Percentiles rank a stretch among this genome's conserved stretches.
These are phyloP conservation scores for Zeuzera pyrina DNA, from an alignment of 2,888 invertebrate genomes.

Conservation along the genomic window DNA sequence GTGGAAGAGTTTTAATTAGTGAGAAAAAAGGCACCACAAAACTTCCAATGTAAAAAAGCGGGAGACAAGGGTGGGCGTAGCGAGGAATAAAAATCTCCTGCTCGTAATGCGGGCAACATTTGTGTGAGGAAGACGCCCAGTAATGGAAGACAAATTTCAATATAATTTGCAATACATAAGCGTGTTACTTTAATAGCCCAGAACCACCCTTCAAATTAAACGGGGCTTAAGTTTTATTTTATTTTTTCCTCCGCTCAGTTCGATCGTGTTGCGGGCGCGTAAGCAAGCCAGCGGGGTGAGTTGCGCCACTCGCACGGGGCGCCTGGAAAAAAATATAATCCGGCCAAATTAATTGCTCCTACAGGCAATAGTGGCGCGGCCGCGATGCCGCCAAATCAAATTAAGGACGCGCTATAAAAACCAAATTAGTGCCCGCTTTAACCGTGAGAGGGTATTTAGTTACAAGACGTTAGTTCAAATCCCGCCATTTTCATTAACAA, in stretches of 20 bases:
- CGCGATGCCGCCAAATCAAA: constrained; percentile 73
- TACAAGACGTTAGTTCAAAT: constrained; percentile 74
- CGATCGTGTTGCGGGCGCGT: constrained; percentile 50
- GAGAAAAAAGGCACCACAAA: constrained; percentile 67
- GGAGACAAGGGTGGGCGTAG: constrained; percentile 69
- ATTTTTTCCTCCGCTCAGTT: constrained; percentile 66
- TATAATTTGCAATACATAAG: constrained; percentile 75
- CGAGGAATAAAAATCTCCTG: constrained; percentile 67
- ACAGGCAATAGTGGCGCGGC: constrained; percentile 68
- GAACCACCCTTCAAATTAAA: constrained; percentile 75
- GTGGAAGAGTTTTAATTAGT: constrained; percentile 74
- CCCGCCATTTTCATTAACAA: constrained; percentile 74
- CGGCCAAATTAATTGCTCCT: constrained; percentile 71
- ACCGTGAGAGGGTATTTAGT: constrained; percentile 73
- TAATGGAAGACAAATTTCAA: constrained; percentile 75
- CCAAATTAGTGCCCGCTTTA: constrained; percentile 74
- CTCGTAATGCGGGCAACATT: constrained; percentile 72
- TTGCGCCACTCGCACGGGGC: constrained; percentile 18
- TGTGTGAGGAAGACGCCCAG: constrained; percentile 71
- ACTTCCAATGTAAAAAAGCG: constrained; percentile 66
- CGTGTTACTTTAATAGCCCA: constrained; percentile 75
- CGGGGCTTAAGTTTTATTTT: constrained; percentile 74
- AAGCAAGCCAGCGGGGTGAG: constrained; percentile 34
- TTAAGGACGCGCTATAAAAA: constrained; percentile 74
- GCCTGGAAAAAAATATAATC: constrained; percentile 68